Percentiles rank a stretch among this genome's conserved stretches.
Evolutionary conservation across 2,888 invertebrate genomes (phyloP).

Genomic region (Aphelenchoides bicaudatus): DNA sequence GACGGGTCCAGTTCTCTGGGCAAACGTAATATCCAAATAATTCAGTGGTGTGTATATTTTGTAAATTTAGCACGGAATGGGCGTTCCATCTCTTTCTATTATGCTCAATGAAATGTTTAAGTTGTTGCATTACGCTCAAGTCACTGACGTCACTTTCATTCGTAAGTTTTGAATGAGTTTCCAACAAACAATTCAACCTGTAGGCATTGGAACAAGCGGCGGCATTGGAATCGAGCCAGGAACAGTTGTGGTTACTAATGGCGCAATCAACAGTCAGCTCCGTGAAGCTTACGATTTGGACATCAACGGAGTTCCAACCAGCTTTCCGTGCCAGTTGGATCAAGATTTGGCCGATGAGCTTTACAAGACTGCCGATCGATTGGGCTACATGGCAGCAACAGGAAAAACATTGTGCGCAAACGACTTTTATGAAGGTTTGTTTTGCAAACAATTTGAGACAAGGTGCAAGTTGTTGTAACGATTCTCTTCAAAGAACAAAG

Average conservation of each 20-base stretch:
- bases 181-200: too few species aligned
- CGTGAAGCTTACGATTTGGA: conserved; percentile 12
- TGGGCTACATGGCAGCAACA: conserved; percentile 70
- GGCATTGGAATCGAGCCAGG: conserved; percentile 65
- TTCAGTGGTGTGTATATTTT: not conserved
- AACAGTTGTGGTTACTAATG: conserved; percentile 86
- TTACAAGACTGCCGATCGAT: conserved; percentile 67
- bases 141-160: conserved; percentile 79
- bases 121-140: conserved; percentile 86
- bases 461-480: not conserved
- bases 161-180: too few species aligned
- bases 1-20: conserved; percentile 63
- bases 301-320: conserved; percentile 58
- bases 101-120: conserved; percentile 92
- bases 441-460: not conserved
- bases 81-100: conserved; percentile 89
- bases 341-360: conserved; percentile 76
- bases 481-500: not conserved
- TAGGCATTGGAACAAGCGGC: conserved; percentile 86
- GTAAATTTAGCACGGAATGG: conserved; percentile 86
- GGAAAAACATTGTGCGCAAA: conserved; percentile 94
- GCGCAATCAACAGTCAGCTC: conserved; percentile 75
- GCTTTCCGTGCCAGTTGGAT: conserved; percentile 74
- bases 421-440: conserved; percentile 87
- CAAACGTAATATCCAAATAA: conserved; percentile 58